Evolutionary conservation across 1,140 invertebrate species (phyloP).

Genomic region (Anthonomus grandis): DNA sequence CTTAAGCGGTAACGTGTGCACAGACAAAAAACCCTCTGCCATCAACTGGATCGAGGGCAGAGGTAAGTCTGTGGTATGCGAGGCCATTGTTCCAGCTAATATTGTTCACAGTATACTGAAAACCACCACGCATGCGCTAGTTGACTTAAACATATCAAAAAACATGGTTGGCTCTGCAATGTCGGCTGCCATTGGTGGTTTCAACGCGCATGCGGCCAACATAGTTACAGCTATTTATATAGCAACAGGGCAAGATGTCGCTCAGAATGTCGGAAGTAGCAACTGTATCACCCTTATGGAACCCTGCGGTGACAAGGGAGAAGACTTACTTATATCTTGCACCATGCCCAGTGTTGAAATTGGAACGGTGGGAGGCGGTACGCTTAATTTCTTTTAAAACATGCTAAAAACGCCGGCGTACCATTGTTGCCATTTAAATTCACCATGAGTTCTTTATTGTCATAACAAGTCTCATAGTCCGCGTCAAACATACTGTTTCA

Average conservation of each 20-base stretch:
- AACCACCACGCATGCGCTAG: constrained; percentile 78
- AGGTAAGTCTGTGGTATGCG: constrained; percentile 93
- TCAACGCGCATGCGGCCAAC: constrained; percentile 97
- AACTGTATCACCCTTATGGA: constrained; percentile 97
- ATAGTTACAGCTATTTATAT: constrained; percentile 97
- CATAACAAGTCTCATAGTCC: too few relatives aligned
- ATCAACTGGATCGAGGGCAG: constrained; percentile 98
- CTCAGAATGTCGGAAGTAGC: constrained; percentile 92
- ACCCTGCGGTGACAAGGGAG: constrained; percentile 67
- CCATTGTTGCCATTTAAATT: too few relatives aligned
- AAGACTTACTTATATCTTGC: constrained; percentile 89
- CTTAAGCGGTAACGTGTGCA: constrained; percentile 94
- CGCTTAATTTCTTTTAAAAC: too few relatives aligned
- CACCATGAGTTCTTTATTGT: too few relatives aligned
- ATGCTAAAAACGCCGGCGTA: too few relatives aligned
- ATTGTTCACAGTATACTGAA: constrained; percentile 76
- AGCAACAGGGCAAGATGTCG: constrained; percentile 97
- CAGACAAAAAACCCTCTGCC: constrained; percentile 95
- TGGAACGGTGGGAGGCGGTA: constrained; percentile 94
- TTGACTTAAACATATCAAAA: constrained; percentile 89
- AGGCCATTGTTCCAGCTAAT: constrained; percentile 76
- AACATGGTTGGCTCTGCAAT: constrained; percentile 92
- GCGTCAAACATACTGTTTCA: too few relatives aligned
- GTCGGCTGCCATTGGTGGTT: constrained; percentile 89
- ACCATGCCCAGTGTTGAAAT: constrained; percentile 98